Evolutionary conservation across 1,140 invertebrate species (phyloP), one percentile per base, ranked within the genome.

Genomic region (Bicyclus anynana): DNA sequence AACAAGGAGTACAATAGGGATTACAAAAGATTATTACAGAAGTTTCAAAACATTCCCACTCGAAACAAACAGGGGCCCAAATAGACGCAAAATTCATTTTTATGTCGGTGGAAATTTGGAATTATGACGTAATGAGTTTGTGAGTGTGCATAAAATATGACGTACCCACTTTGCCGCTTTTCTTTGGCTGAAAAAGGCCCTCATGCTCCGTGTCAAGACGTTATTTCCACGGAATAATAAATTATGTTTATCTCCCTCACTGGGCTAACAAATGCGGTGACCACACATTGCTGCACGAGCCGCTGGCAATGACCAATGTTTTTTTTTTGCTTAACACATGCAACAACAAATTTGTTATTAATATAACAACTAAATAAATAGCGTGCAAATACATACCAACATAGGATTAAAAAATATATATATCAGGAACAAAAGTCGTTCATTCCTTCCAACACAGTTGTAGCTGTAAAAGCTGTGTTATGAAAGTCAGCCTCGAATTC

Each of bases 61-160:
- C 16, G 12, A 6, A 35, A 35, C 26, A 40, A n/a, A 9, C 50
- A 42, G 27, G 4, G 50, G 10, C 40, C 7, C 20, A 27, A 53
- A 53, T 42, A 53, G 23, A 53, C 50, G 50, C 40, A 44, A 44
- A 44, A 44, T 49, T 50, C 42, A 54, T 51, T 42, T 51, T 46
- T 23, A 52, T 13, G 27, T 49, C 51, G 13, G 38, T 40, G 12
- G 33, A 59, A 59, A 59, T 59, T 52, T 55, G 20, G 49, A 48
- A 49, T 48, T 48, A 59, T 58, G 53, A 63, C 59, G 47, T 62
- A 56, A 65, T 59, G 59, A 52, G 56, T 56, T 65, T 62, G 59
- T 62, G 59, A 65, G 59, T 53, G 58, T 65, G 62, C 62, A 65
- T 65, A 65, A 65, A 65, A 60, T 60, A 65, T 65, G 58, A 51